These are phyloP conservation scores for Nebria brevicollis DNA, from an alignment of 2,888 invertebrate genomes.

Conservation along the genomic window DNA sequence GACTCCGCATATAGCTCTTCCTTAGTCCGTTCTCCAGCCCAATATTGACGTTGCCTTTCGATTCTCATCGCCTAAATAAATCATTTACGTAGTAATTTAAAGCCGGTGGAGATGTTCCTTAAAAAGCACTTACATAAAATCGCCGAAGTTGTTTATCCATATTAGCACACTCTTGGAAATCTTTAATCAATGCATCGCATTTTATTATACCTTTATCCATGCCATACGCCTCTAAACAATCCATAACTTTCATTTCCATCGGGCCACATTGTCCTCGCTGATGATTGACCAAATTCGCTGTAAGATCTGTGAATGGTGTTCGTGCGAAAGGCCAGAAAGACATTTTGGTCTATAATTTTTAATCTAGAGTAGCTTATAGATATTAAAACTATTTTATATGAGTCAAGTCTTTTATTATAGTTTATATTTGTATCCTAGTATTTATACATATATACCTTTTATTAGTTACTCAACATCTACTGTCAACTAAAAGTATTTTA, in stretches of 20 bases:
- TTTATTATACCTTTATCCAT: constrained; percentile 70
- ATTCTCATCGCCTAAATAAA: constrained; percentile 67
- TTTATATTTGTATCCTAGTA: background rate
- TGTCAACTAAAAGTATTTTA: constrained; percentile 36
- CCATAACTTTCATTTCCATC: constrained; percentile 76
- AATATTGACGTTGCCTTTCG: constrained; percentile 72
- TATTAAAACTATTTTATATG: background rate
- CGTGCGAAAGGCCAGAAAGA: constrained; percentile 74
- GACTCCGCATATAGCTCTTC: constrained; percentile 66
- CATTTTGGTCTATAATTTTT: constrained; percentile 60
- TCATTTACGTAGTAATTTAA: background rate
- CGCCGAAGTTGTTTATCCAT: constrained; percentile 70
- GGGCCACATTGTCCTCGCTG: constrained; percentile 73
- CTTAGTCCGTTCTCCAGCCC: constrained; percentile 67
- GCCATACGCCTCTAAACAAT: constrained; percentile 86
- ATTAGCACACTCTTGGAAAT: constrained; percentile 77
- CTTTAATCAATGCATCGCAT: constrained; percentile 72
- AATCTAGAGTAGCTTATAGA: background rate
- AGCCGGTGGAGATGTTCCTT: background rate
- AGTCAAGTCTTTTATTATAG: background rate
- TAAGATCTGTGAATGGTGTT: constrained; percentile 77
- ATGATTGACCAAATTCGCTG: constrained; percentile 71
- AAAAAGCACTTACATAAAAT: constrained; percentile 63
- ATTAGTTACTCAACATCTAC: constrained; percentile 35
- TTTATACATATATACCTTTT: constrained; percentile 21